Conservation (phyloP, 1,140 invertebrate species). For the Tetragonula clypearis region DNA sequence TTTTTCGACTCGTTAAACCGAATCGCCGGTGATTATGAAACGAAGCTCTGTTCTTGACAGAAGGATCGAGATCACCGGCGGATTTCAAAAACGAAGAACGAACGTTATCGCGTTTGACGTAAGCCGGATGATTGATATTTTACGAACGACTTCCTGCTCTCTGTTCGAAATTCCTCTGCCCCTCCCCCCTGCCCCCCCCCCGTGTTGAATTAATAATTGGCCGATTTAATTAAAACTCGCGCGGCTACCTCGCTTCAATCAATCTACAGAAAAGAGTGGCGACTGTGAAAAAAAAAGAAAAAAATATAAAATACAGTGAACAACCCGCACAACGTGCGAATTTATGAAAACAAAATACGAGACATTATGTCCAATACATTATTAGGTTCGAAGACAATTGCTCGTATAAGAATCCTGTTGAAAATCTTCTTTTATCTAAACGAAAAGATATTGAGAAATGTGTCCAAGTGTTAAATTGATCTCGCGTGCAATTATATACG, state of each 20-base stretch:
- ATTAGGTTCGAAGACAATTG: too few relatives aligned
- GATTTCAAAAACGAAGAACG: background rate
- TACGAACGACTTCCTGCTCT: background rate
- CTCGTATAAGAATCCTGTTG: too few relatives aligned
- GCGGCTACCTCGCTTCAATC: background rate
- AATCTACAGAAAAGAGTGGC: background rate
- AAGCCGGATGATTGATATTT: background rate
- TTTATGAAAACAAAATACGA: too few relatives aligned
- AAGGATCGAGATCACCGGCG: background rate
- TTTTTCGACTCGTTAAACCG: constrained; percentile 17
- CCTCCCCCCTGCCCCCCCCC: too few relatives aligned
- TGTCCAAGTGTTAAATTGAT: too few relatives aligned
- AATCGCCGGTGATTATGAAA: background rate
- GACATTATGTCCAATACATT: too few relatives aligned
- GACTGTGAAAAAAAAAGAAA: background rate
- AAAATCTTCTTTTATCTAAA: too few relatives aligned
- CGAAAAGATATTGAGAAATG: too few relatives aligned
- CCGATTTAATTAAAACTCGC: constrained; percentile 12
- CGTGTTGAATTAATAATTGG: background rate
- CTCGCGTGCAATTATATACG: too few relatives aligned
- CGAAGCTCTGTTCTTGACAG: background rate
- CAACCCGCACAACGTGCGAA: too few relatives aligned
- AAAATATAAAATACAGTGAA: too few relatives aligned
- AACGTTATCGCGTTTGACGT: background rate
- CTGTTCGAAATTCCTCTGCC: background rate